phyloP scores from a whole-genome alignment of 1,140 invertebrate genomes.

The Ectropis grisescens region DNA sequence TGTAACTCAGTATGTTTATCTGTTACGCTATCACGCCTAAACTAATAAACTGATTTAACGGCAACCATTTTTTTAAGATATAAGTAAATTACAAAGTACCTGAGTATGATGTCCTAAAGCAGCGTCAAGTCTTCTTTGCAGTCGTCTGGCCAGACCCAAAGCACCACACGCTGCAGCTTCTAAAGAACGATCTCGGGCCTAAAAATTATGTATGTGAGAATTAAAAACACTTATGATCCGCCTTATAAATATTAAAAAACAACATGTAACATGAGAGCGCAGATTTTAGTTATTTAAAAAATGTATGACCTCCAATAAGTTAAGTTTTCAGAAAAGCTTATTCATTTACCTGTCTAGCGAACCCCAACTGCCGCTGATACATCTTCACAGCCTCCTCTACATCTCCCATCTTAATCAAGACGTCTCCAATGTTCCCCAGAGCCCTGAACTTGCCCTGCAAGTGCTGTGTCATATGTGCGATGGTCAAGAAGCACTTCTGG shows the following conservation, averaged over 20 bases:
- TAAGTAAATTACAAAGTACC: no score
- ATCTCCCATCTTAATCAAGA: slow-evolving; percentile 86
- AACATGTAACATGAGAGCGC: no score
- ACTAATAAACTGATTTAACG: no score
- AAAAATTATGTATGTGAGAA: no score
- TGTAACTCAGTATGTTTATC: no score
- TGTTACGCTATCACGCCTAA: no score
- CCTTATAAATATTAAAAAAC: no score
- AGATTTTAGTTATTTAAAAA: no score
- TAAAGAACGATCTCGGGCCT: slow-evolving; percentile 83
- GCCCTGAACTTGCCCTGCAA: slow-evolving; percentile 89
- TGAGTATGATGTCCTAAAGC: slow-evolving; percentile 91
- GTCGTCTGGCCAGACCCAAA: slow-evolving; percentile 83
- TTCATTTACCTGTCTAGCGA: slow-evolving; percentile 78
- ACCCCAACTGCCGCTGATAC: slow-evolving; percentile 88
- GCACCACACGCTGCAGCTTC: slow-evolving; percentile 92
- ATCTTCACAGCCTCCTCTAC: slow-evolving; percentile 90
- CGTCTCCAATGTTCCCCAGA: slow-evolving; percentile 91
- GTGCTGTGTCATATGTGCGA: slow-evolving; percentile 93
- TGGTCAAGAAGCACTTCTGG: slow-evolving; percentile 92
- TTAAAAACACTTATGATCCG: no score
- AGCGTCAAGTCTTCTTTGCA: slow-evolving; percentile 87
- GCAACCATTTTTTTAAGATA: no score
- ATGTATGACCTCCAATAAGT: no score
- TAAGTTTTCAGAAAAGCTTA: no score